These are phyloP conservation scores for Acyrthosiphon pisum DNA, from an alignment of 1,140 invertebrate species.

Conservation along the genomic window DNA sequence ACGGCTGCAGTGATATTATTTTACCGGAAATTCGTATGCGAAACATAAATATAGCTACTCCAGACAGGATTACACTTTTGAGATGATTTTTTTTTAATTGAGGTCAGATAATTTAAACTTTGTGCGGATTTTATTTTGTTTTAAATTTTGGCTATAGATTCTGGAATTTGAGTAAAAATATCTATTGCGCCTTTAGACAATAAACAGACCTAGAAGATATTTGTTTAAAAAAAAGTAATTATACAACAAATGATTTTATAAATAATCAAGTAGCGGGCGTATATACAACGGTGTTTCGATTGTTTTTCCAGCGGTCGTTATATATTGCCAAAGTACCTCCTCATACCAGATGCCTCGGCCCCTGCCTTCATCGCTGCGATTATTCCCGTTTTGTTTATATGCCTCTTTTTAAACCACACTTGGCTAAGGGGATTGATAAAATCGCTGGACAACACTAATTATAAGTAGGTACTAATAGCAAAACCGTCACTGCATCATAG, in stretches of 20 bases:
- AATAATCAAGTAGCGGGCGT: neutral
- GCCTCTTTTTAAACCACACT: neutral
- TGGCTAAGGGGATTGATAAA: conserved; percentile 16
- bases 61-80: neutral
- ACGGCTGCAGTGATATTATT: neutral
- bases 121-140: neutral
- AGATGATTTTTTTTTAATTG: neutral
- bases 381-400: conserved; percentile 20
- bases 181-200: neutral
- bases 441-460: conserved; percentile 32
- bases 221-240: neutral
- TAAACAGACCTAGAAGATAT: neutral
- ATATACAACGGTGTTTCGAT: neutral
- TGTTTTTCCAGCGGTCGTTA: conserved; percentile 10
- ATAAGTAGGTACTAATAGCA: conserved; percentile 2
- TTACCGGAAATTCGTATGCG: neutral
- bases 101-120: conserved; percentile 13
- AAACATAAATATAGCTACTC: neutral
- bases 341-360: neutral
- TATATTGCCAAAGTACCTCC: neutral
- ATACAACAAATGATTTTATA: neutral
- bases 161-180: conserved; percentile 21
- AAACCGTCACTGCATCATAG: neutral
- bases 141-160: neutral
- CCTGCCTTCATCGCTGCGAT: neutral